Base-by-base conservation (phyloP, 2,888 invertebrate species). In the Mythimna impura region DNA sequence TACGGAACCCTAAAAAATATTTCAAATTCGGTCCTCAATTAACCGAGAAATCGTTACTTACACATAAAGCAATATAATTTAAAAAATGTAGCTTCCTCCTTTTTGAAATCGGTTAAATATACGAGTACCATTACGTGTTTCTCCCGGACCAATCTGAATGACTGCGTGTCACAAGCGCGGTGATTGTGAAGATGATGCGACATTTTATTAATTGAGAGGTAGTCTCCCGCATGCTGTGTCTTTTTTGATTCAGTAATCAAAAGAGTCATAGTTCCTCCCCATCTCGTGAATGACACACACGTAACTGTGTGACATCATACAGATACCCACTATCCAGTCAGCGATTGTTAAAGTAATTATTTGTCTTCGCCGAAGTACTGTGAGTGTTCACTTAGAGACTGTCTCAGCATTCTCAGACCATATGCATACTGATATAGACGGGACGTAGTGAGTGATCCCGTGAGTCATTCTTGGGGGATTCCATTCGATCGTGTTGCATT, bases 381-480 rank as follows among this genome's bases (percentile, higher is more conserved):
- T 79, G 72, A 79, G 10, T 76, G 50, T 40, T 40, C 61, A 71
- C 62, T 78, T 40, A 54, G 0, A 9, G 17, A 47, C n/a, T 14
- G 3, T 6, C 40, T n/a, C 12, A 43, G 36, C 22, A 12, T 2
- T 5, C 36, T 20, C 12, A 43, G 30, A 0, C 55, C 20, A 55
- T 25, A 55, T 55, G 14, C 7, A 6, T 43, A 36, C 6, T 12
- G 68, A 40, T 34, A 3, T 25, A 30, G 36, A 20, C 9, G 2
- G 22, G 10, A 7, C 14, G 4, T 3, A 5, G 64, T 43, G 25
- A 50, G 25, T 2, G 30, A 2, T 40, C 36, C 50, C 14, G 36
- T 76, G 76, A 76, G 3, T 76, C 76, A 76, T 17, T 0, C 8
- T 25, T 61, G 36, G 58, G 57, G 20, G 25, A 47, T 20, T 54